Evolutionary conservation across 2,797 vertebrate genomes (phyloP).

Genomic region (Psittacula derbiana): DNA sequence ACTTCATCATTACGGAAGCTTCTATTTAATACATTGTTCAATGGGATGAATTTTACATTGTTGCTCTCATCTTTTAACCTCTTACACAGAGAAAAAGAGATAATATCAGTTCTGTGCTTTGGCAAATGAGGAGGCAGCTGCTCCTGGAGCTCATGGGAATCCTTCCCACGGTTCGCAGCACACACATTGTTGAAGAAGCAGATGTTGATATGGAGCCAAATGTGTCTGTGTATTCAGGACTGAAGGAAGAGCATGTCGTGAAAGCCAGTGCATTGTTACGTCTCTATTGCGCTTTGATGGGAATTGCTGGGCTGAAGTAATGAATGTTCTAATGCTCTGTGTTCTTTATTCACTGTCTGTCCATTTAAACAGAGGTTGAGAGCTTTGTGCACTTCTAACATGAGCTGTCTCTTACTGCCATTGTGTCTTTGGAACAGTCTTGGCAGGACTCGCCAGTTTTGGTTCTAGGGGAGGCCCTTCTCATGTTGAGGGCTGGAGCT

Average conservation of each 20-base stretch:
- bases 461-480: background rate
- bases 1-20: background rate
- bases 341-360: background rate
- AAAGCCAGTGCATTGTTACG: slow-evolving; percentile 95
- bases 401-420: background rate
- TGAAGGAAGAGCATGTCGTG: slow-evolving; percentile 95
- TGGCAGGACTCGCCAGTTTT: accelerated
- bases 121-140: slow-evolving; percentile 98
- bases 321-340: background rate
- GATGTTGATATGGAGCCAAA: slow-evolving; percentile 78
- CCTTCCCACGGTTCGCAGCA: slow-evolving; percentile 90
- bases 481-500: background rate
- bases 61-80: background rate
- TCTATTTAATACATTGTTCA: accelerated
- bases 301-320: slow-evolving; percentile 97
- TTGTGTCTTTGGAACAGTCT: background rate
- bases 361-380: background rate
- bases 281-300: slow-evolving; percentile 97
- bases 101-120: slow-evolving; percentile 91
- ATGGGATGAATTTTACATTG: background rate
- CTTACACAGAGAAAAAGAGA: slow-evolving; percentile 88
- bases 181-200: slow-evolving; percentile 83
- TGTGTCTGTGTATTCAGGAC: slow-evolving; percentile 86
- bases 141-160: slow-evolving; percentile 94
- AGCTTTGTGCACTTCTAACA: background rate